Evolutionary conservation across 2,113 vertebrate genomes (phyloP).

Genomic region (Euleptes europaea): DNA sequence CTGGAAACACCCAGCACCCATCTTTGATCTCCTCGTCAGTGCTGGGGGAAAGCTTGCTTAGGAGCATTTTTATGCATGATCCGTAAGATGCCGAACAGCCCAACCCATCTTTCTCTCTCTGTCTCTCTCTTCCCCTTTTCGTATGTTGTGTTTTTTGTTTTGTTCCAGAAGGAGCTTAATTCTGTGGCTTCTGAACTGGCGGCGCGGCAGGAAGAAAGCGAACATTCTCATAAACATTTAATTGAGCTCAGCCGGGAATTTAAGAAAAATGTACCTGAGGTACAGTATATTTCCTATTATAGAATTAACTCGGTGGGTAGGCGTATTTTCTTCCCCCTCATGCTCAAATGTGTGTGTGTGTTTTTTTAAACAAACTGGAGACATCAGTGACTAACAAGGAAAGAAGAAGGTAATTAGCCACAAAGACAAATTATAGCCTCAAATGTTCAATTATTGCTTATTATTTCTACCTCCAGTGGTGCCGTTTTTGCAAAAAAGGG

Average conservation of each 20-base stretch:
- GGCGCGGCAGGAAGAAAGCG: conserved; percentile 82
- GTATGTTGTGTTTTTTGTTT: conserved; percentile 58
- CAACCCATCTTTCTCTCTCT: conserved; percentile 29
- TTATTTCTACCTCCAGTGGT: rapidly evolving
- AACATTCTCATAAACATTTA: conserved; percentile 91
- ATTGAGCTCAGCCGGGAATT: conserved; percentile 94
- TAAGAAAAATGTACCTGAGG: conserved; percentile 95
- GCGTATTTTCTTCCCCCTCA: conserved; percentile 43
- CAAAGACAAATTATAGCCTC: conserved; percentile 48
- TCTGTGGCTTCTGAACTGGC: conserved; percentile 85
- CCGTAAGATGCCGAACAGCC: conserved; percentile 31
- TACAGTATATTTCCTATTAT: conserved; percentile 74
- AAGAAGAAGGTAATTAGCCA: conserved; percentile 64
- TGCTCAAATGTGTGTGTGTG: conserved; percentile 19
- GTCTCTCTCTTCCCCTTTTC: conserved; percentile 15
- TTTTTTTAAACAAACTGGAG: conserved; percentile 56
- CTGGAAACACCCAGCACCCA: conserved; percentile 79
- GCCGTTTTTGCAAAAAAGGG: neutral
- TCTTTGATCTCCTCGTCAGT: conserved; percentile 76
- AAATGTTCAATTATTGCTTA: neutral
- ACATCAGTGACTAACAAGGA: conserved; percentile 61
- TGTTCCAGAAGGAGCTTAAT: conserved; percentile 89
- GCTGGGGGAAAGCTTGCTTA: conserved; percentile 71
- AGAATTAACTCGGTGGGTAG: conserved; percentile 67
- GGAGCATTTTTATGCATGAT: conserved; percentile 52